Evolutionary conservation across 2,888 invertebrate genomes (phyloP), one percentile per base, ranked within the genome.

Genomic region (Phaedon cochleariae): DNA sequence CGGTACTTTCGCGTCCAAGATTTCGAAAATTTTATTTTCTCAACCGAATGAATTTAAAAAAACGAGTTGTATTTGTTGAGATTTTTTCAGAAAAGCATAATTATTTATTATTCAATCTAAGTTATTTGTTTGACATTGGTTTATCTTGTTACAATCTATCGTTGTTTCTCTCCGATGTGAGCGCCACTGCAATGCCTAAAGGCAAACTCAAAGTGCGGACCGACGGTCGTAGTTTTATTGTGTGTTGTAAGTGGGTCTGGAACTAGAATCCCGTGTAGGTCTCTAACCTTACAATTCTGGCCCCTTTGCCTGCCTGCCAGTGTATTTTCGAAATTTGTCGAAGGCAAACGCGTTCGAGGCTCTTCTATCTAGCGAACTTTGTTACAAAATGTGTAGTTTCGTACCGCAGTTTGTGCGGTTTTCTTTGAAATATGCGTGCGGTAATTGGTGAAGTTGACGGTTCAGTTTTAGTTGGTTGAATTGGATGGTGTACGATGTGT

Each of bases 191-290:
- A 22, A 37, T 51, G 62, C 66, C 66, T 59, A 59, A 66, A 66
- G 66, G 66, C 66, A 66, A 54, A 65, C 62, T 68, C 55, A 65
- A 54, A 69, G 63, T 64, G 61, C 64, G 61, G 65, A 63, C 84
- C 84, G 84, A 80, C 83, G 83, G 82, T 81, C 82, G 70, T 74
- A 72, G 73, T 75, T 72, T 78, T 77, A 77, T 78, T 80, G 76
- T 77, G 68, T 73, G 75, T 73, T 77, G 77, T 79, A 78, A 79
- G 79, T 77, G 76, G 76, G 77, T 72, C 77, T 77, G 76, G 73
- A 76, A 75, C 77, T 77, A 74, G 75, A 76, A 76, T 75, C 74
- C 75, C 68, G 74, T 74, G 75, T 76, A 75, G 79, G 78, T 77
- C 76, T 74, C 75, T 74, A 75, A 78, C 76, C 77, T 76, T 72